phyloP scores from a whole-genome alignment of 2,113 vertebrate species.

The Papio anubis region DNA sequence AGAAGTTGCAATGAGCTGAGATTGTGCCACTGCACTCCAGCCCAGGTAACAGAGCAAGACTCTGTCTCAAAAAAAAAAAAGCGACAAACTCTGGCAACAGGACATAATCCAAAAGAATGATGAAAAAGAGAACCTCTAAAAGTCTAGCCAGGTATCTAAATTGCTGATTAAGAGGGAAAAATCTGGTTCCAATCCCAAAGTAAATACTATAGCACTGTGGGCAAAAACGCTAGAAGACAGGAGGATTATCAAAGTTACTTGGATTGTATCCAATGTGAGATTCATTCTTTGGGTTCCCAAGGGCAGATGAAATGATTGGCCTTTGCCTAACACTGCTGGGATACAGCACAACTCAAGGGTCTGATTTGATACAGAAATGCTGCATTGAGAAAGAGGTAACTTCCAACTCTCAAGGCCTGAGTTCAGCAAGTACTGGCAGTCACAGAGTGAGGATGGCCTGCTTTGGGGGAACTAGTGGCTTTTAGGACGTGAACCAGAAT shows the following conservation, averaged over 20 bases:
- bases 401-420: background rate
- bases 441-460: background rate
- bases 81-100: background rate
- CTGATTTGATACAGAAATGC: background rate
- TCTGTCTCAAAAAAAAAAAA: background rate
- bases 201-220: background rate
- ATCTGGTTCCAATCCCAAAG: background rate
- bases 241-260: slow-evolving; percentile 3
- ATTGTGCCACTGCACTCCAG: no score
- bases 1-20: no score
- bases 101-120: background rate
- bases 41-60: no score
- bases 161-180: background rate
- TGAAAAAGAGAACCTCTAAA: background rate
- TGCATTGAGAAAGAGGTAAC: background rate
- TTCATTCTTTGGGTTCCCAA: background rate
- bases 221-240: background rate
- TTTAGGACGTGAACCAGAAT: background rate
- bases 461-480: background rate
- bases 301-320: background rate
- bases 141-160: background rate
- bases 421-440: background rate
- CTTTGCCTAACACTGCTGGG: background rate
- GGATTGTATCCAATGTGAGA: background rate
- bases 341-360: background rate